These are phyloP conservation scores for Stegodyphus dumicola DNA, from an alignment of 1,140 invertebrate species.

Conservation along the genomic window DNA sequence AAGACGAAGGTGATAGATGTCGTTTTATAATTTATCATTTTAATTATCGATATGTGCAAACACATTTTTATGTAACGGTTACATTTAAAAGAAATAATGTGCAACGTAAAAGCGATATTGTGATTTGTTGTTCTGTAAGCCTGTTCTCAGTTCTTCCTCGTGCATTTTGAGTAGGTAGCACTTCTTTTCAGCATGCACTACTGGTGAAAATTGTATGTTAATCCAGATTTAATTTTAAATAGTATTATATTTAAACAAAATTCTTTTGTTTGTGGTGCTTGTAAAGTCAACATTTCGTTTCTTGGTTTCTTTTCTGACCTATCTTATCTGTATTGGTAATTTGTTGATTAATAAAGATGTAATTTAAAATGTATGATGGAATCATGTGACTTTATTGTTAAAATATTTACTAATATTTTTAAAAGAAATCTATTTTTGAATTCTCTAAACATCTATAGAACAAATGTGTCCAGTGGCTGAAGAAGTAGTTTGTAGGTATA, in stretches of 20 bases:
- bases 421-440: too few species aligned
- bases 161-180: not conserved
- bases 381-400: too few species aligned
- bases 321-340: slow-evolving; percentile 45
- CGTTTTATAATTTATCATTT: too few species aligned
- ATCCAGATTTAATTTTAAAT: slow-evolving; percentile 12
- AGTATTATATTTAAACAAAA: slow-evolving; percentile 28
- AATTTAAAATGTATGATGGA: slow-evolving; percentile 10
- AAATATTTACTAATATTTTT: too few species aligned
- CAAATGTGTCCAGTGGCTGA: too few species aligned
- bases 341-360: slow-evolving; percentile 52
- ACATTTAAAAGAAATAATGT: not conserved
- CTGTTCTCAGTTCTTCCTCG: not conserved
- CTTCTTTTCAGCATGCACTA: not conserved
- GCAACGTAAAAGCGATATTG: not conserved
- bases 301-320: slow-evolving; percentile 29
- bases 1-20: too few species aligned
- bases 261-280: slow-evolving; percentile 43
- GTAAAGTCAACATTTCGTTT: slow-evolving; percentile 21
- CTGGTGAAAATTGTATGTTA: slow-evolving; percentile 13
- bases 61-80: too few species aligned
- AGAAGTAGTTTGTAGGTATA: too few species aligned
- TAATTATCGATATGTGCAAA: too few species aligned
- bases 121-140: not conserved
- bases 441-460: too few species aligned